Evolutionary conservation across 2,888 invertebrate species (phyloP), one percentile per base, ranked within the genome.

Genomic region (Invenusta paracnida): DNA sequence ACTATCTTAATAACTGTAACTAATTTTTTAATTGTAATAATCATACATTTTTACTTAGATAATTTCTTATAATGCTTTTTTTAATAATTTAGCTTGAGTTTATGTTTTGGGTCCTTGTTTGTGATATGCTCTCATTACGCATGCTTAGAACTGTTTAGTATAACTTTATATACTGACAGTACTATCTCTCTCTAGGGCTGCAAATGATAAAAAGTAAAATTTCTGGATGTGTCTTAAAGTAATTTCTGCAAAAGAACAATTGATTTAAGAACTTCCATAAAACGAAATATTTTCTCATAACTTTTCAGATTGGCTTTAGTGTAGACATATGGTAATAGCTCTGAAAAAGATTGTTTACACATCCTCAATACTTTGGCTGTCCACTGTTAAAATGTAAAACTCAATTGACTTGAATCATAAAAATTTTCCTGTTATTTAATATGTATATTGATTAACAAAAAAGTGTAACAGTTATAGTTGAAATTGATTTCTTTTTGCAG

Each of bases 31-130:
- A 73, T 73, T 73, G 5, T 73, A 73, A 73, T 73, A 73, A 73
- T 73, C 73, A 73, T 73, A 73, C 23, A 13, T 73, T 73, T 73
- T 13, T 73, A 73, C 73, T 73, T 73, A 73, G 5, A 73, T 73
- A 73, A 73, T 73, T 73, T 73, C 73, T 73, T 13, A 73, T 73
- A 73, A 73, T 73, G 73, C 23, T 73, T n/a, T 25, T 73, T 73
- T 13, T 73, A 73, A 73, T 73, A 23, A 13, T 73, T 73, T 73
- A 73, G 73, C 73, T 73, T 73, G 73, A 73, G 73, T 73, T 73
- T 73, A 73, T 73, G 73, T 23, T 73, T 73, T 73, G 73, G 73
- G 73, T 73, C 73, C 73, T 73, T 73, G 73, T 23, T 73, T 73
- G 73, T 73, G 73, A 73, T 73, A 73, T 73, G 73, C 73, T 73